Evolutionary conservation across 2,113 vertebrate species (phyloP).

Genomic region (Pogonocichla stellata): DNA sequence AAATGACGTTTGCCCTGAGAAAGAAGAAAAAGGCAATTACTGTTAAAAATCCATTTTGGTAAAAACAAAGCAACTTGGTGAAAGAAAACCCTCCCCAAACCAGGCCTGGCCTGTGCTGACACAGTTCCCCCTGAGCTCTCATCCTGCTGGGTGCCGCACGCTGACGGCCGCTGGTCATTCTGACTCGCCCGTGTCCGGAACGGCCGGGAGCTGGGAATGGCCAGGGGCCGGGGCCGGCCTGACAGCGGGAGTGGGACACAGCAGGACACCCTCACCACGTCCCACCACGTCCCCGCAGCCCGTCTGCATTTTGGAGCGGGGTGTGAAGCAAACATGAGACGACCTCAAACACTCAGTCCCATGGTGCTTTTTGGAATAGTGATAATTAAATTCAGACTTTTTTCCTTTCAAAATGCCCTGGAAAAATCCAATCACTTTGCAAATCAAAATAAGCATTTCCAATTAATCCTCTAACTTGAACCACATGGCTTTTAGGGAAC

Average conservation of each 20-base stretch:
- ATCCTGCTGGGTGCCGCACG: rapidly evolving
- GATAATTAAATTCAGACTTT: slow-evolving; percentile 68
- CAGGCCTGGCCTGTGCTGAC: background rate
- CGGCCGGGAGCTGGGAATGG: background rate
- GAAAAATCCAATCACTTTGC: slow-evolving; percentile 70
- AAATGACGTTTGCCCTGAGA: slow-evolving; percentile 25
- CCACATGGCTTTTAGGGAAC: slow-evolving; percentile 60
- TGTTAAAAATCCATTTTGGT: slow-evolving; percentile 23
- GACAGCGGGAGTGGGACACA: background rate
- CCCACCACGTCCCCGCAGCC: background rate
- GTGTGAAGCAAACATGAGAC: slow-evolving; percentile 50
- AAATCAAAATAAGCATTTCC: slow-evolving; percentile 69
- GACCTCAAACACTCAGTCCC: slow-evolving; percentile 43
- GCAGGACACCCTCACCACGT: background rate
- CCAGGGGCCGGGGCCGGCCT: rapidly evolving
- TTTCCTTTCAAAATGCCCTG: slow-evolving; percentile 66
- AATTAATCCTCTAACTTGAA: slow-evolving; percentile 65
- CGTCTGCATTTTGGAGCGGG: background rate
- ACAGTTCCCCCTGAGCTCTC: background rate
- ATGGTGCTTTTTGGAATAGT: slow-evolving; percentile 62
- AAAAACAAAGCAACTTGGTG: slow-evolving; percentile 13
- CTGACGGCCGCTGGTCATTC: rapidly evolving
- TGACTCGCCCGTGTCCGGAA: background rate
- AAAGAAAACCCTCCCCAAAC: background rate
- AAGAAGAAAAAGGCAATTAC: background rate